Conservation (phyloP, 2,888 invertebrate genomes). For the Watsonalla binaria region DNA sequence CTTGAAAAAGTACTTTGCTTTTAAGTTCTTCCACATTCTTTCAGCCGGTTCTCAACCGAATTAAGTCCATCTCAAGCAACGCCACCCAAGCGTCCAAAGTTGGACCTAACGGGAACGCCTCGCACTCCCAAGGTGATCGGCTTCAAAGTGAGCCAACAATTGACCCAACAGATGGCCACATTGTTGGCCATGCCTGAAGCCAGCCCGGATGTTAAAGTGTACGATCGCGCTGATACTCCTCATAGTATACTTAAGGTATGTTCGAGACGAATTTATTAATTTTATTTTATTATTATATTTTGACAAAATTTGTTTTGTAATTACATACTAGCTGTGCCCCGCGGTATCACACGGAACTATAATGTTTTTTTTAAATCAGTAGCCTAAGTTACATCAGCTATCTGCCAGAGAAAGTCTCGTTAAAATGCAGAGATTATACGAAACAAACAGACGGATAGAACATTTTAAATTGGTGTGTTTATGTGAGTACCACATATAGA, state of each 20-base stretch:
- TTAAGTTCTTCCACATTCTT: constrained; percentile 5
- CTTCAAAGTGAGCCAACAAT: constrained; percentile 24
- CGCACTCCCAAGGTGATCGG: constrained; percentile 31
- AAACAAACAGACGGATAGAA: too few species aligned
- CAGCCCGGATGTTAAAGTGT: constrained; percentile 33
- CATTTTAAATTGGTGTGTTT: too few species aligned
- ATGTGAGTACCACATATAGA: too few species aligned
- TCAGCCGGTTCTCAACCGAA: constrained; percentile 40
- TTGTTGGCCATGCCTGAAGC: constrained; percentile 79
- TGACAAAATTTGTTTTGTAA: too few species aligned
- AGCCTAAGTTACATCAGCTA: too few species aligned
- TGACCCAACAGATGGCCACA: constrained; percentile 49
- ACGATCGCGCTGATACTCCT: constrained; percentile 67
- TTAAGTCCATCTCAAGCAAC: constrained; percentile 31
- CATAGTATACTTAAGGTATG: constrained; percentile 83
- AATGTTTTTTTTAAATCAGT: too few species aligned
- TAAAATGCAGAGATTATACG: too few species aligned
- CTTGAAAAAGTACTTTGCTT: not conserved
- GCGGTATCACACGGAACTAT: too few species aligned
- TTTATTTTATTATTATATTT: not conserved
- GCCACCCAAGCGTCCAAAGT: constrained; percentile 53
- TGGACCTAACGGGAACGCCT: constrained; percentile 36
- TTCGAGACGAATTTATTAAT: not conserved
- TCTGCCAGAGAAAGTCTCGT: too few species aligned
- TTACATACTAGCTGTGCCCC: too few species aligned